These are phyloP conservation scores for Campaea margaritaria DNA, from an alignment of 2,888 invertebrate species.

Conservation along the genomic window DNA sequence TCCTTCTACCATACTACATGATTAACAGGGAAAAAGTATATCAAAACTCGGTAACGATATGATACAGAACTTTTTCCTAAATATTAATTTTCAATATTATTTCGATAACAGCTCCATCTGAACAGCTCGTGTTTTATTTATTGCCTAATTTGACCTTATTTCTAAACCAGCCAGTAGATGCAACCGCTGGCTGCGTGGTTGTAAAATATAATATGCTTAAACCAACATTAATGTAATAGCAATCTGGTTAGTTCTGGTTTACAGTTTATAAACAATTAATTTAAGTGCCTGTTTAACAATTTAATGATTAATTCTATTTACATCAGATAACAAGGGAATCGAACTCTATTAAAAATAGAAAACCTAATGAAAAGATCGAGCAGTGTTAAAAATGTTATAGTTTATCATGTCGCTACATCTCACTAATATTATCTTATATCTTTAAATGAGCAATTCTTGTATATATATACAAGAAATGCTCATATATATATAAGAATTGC, in stretches of 20 bases:
- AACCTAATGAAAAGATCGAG: background rate
- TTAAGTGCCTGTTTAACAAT: constrained; percentile 20
- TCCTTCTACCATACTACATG: background rate
- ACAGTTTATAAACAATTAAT: constrained; percentile 30
- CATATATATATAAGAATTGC: too few species aligned
- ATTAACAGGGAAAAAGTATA: background rate
- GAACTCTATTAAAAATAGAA: constrained; percentile 1
- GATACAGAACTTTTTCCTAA: constrained; percentile 16
- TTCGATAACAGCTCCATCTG: constrained; percentile 14
- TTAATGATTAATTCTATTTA: constrained; percentile 24
- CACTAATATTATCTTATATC: too few species aligned
- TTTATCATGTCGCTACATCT: too few species aligned
- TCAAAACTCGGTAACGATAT: constrained; percentile 7
- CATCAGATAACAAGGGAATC: constrained; percentile 12
- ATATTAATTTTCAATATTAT: background rate
- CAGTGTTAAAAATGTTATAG: too few species aligned
- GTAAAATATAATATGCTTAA: constrained; percentile 34
- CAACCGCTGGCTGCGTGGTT: constrained; percentile 29
- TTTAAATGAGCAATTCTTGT: too few species aligned
- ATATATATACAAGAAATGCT: too few species aligned
- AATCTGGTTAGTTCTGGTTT: constrained; percentile 25
- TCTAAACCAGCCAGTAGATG: constrained; percentile 30
- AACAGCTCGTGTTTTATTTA: constrained; percentile 26
- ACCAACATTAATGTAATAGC: constrained; percentile 22
- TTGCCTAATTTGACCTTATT: constrained; percentile 37